A percentile compares a stretch with the other conserved stretches of the same genome.
These are phyloP conservation scores for Pristionchus entomophagus DNA, from an alignment of 2,888 invertebrate genomes.

Conservation along the genomic window DNA sequence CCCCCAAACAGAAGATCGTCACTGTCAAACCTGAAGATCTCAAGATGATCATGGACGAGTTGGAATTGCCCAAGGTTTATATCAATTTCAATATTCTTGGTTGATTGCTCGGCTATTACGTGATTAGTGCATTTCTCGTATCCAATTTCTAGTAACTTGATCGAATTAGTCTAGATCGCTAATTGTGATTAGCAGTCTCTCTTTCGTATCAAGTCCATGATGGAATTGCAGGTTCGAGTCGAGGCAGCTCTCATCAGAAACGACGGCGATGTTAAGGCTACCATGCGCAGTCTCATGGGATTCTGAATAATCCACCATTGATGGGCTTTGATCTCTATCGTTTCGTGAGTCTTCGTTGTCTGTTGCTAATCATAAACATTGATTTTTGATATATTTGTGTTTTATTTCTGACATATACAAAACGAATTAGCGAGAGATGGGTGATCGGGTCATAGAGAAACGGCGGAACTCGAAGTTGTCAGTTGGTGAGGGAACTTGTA, in stretches of 20 bases:
- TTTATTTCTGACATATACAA: not conserved
- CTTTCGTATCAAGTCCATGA: not conserved
- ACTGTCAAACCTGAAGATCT: conserved; percentile 64
- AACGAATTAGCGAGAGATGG: conserved; percentile 9
- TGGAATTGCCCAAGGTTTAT: conserved; percentile 58
- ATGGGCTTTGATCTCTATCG: not conserved
- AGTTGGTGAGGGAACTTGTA: not conserved
- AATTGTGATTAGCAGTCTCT: too few relatives aligned
- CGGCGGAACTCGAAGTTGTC: not conserved
- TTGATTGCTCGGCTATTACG: too few relatives aligned
- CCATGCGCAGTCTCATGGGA: conserved; percentile 44
- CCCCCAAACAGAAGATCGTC: conserved; percentile 52
- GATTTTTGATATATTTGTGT: not conserved
- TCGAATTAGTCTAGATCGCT: conserved; percentile 1
- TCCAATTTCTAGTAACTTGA: not conserved
- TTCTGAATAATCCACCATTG: not conserved
- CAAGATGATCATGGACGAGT: conserved; percentile 62
- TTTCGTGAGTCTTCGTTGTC: conserved; percentile 3
- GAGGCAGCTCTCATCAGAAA: conserved; percentile 45
- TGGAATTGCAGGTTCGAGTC: conserved; percentile 43
- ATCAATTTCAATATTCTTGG: not conserved
- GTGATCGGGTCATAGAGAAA: conserved; percentile 4
- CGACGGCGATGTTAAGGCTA: conserved; percentile 38
- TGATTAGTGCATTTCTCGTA: not conserved
- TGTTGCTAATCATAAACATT: conserved; percentile 32